These are phyloP conservation scores for Diabrotica virgifera DNA, from an alignment of 1,140 invertebrate genomes.

Conservation along the genomic window DNA sequence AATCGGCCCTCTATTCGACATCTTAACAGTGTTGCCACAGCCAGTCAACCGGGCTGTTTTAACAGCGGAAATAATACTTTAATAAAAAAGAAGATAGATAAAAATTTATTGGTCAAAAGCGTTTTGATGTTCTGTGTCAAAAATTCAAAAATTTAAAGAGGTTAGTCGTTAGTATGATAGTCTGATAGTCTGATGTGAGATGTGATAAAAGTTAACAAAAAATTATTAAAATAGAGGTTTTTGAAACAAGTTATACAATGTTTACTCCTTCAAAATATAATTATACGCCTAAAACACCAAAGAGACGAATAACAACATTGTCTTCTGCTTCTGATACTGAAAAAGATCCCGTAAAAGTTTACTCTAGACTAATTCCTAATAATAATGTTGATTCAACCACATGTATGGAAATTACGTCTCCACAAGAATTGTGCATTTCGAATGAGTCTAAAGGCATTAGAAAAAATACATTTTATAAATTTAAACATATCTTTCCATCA, in stretches of 20 bases:
- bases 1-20: too few relatives aligned
- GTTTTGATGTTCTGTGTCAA: too few relatives aligned
- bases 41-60: too few relatives aligned
- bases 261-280: conserved; percentile 16
- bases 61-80: too few relatives aligned
- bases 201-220: too few relatives aligned
- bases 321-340: conserved; percentile 30
- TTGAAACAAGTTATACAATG: conserved; percentile 3
- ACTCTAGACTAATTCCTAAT: conserved; percentile 75
- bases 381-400: conserved; percentile 50
- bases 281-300: conserved; percentile 15
- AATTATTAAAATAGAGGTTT: too few relatives aligned
- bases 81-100: too few relatives aligned
- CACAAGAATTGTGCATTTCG: conserved; percentile 65
- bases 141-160: too few relatives aligned
- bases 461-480: conserved; percentile 73
- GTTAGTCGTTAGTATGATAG: too few relatives aligned
- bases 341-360: conserved; percentile 78
- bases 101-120: too few relatives aligned
- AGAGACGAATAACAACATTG: conserved; percentile 20
- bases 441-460: conserved; percentile 55
- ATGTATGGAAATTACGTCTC: conserved; percentile 72
- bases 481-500: conserved; percentile 82
- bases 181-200: too few relatives aligned
- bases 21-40: too few relatives aligned